phyloP scores from a whole-genome alignment of 2,888 invertebrate species.

The Keiferia lycopersicella region DNA sequence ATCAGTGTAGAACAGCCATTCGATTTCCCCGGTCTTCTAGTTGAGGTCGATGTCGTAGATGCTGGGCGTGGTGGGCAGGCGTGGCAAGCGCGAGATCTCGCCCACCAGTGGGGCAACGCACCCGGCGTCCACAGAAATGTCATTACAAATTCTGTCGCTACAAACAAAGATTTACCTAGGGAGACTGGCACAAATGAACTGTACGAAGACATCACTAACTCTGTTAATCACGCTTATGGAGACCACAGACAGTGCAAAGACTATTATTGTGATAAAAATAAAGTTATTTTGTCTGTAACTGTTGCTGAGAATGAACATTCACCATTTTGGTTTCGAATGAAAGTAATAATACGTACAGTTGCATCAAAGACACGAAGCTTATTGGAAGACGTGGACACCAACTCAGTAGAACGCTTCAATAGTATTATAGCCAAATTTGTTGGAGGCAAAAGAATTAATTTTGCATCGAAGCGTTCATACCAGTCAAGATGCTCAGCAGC shows the following conservation, averaged over 20 bases:
- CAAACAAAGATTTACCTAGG: slow-evolving; percentile 22
- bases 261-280: slow-evolving; percentile 26
- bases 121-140: slow-evolving; percentile 89
- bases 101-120: slow-evolving; percentile 97
- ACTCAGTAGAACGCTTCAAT: slow-evolving; percentile 43
- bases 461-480: slow-evolving; percentile 35
- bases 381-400: slow-evolving; percentile 38
- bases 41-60: slow-evolving; percentile 98
- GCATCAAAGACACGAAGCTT: slow-evolving; percentile 29
- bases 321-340: slow-evolving; percentile 18
- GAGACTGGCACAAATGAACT: slow-evolving; percentile 15
- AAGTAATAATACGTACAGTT: slow-evolving; percentile 25
- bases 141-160: slow-evolving; percentile 20
- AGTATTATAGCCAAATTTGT: slow-evolving; percentile 42
- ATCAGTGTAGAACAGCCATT: slow-evolving; percentile 87
- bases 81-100: slow-evolving; percentile 97
- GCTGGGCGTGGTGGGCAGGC: slow-evolving; percentile 96
- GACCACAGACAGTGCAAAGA: background rate
- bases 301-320: slow-evolving; percentile 11
- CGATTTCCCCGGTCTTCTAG: slow-evolving; percentile 94
- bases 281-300: background rate
- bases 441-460: slow-evolving; percentile 47
- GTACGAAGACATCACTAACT: slow-evolving; percentile 3
- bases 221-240: slow-evolving; percentile 23
- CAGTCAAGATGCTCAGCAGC: slow-evolving; percentile 43